Evolutionary conservation across 2,797 vertebrate genomes (phyloP).

Genomic region (Mycteria americana): DNA sequence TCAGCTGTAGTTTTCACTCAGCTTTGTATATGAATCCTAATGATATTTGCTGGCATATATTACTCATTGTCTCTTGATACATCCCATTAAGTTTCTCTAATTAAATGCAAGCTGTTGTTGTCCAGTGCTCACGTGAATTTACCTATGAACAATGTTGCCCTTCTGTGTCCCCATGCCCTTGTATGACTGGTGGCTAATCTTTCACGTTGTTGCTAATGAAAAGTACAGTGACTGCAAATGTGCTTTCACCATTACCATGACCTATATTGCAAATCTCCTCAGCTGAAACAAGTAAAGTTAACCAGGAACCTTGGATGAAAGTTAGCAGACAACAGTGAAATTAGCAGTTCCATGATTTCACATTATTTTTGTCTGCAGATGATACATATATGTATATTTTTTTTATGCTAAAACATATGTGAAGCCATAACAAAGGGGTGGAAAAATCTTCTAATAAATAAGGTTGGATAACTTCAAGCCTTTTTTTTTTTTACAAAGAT

Average conservation of each 20-base stretch:
- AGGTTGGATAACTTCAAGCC: accelerated
- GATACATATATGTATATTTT: accelerated
- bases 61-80: not conserved
- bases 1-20: not conserved
- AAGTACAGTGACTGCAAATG: not conserved
- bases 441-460: not conserved
- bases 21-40: not conserved
- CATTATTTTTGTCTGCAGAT: not conserved
- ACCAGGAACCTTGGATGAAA: not conserved
- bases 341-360: not conserved
- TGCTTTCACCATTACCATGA: not conserved
- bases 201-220: not conserved
- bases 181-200: not conserved
- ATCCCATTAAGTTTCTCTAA: not conserved
- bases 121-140: not conserved
- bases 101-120: not conserved
- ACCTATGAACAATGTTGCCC: not conserved
- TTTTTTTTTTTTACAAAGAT: not conserved
- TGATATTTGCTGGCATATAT: not conserved
- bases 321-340: not conserved
- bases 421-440: not conserved
- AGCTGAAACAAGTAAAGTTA: not conserved
- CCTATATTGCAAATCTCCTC: not conserved
- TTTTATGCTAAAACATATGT: not conserved
- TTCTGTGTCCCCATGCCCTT: not conserved